These are phyloP conservation scores for Oenanthe melanoleuca DNA, from an alignment of 2,113 vertebrate species.

Conservation along the genomic window DNA sequence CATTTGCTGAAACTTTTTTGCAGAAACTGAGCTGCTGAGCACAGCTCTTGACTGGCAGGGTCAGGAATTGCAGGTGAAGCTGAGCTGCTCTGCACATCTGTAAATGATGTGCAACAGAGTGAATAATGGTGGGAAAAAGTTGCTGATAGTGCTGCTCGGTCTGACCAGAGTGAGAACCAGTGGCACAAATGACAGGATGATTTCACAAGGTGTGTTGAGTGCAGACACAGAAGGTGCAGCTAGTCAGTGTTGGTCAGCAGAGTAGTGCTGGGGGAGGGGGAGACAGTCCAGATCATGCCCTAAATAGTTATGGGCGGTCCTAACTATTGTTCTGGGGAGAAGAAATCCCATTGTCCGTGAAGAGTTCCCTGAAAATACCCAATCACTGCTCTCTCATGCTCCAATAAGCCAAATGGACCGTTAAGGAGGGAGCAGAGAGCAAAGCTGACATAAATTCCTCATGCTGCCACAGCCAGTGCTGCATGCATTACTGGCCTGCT, in stretches of 20 bases:
- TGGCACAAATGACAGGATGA: background rate
- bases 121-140: background rate
- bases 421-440: slow-evolving; percentile 44
- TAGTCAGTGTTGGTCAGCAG: background rate
- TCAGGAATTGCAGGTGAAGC: background rate
- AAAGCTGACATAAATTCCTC: slow-evolving; percentile 20
- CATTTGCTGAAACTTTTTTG: background rate
- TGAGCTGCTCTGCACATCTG: background rate
- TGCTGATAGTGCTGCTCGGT: background rate
- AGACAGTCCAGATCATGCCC: background rate
- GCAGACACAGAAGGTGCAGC: background rate
- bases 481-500: background rate
- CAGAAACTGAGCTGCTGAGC: background rate
- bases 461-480: background rate
- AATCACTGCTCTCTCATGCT: background rate
- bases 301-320: background rate
- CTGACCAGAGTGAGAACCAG: background rate
- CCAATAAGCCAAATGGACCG: background rate
- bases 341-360: background rate
- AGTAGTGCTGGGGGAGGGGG: background rate
- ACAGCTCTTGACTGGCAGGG: background rate
- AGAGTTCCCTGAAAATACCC: background rate
- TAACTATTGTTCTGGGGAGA: background rate
- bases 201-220: background rate
- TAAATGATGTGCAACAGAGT: background rate